A percentile compares a stretch with the other conserved stretches of the same genome.
Conservation (phyloP, 1,140 invertebrate genomes). For the Popillia japonica region DNA sequence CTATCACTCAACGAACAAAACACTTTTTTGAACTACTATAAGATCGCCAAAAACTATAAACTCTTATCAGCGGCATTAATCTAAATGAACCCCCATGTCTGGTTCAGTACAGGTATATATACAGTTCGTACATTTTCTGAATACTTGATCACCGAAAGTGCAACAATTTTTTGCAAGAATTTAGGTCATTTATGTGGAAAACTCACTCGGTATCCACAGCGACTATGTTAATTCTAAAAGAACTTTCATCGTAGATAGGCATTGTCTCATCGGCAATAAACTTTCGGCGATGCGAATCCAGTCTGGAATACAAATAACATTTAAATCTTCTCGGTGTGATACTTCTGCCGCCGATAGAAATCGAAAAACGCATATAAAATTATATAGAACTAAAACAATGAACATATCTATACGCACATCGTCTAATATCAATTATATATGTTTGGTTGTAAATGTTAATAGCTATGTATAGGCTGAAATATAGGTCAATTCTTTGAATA, state of each 20-base stretch:
- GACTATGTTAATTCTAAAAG: not conserved
- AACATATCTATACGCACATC: too few species aligned
- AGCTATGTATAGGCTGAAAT: too few species aligned
- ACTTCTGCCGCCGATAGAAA: not conserved
- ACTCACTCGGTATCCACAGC: not conserved
- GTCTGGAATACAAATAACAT: conserved; percentile 2
- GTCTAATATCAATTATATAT: too few species aligned
- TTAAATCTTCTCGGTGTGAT: not conserved
- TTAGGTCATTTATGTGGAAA: conserved; percentile 27
- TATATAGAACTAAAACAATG: not conserved
- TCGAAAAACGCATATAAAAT: not conserved
- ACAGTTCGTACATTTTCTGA: conserved; percentile 5
- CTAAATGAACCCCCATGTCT: not conserved
- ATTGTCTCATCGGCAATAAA: conserved; percentile 6
- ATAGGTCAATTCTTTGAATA: too few species aligned
- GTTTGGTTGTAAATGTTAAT: too few species aligned
- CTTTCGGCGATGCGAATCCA: not conserved
- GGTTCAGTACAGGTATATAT: not conserved
- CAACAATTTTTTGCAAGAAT: conserved; percentile 12
- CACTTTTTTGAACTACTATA: not conserved
- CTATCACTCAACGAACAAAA: not conserved
- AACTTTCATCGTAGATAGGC: conserved; percentile 13
- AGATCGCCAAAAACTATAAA: not conserved
- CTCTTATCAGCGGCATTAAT: not conserved
- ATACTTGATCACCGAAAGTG: conserved; percentile 26